Percentiles rank a stretch among this genome's conserved stretches.
Conservation (phyloP, 2,113 vertebrate genomes). For the Sceloporus tristichus region DNA sequence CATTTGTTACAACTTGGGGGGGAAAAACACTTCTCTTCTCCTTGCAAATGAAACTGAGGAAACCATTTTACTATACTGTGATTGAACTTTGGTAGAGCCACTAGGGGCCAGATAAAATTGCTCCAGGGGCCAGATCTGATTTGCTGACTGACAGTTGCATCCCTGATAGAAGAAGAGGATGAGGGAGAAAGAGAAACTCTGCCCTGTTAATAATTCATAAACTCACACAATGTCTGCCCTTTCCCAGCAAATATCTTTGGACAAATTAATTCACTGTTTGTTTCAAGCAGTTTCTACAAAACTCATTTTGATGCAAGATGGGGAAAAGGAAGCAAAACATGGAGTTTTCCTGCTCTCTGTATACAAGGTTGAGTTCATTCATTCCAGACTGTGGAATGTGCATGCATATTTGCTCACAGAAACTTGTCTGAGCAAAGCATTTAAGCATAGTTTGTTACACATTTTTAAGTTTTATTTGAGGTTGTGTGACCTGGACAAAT, state of each 20-base stretch:
- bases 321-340: background rate
- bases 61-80: background rate
- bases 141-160: background rate
- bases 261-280: background rate
- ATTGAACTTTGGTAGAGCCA: background rate
- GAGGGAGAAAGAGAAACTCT: background rate
- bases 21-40: background rate
- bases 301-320: background rate
- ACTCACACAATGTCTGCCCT: background rate
- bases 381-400: background rate
- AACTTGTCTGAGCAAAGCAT: background rate
- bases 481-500: slow-evolving; percentile 9
- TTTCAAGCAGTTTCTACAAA: slow-evolving; percentile 20
- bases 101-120: background rate
- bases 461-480: slow-evolving; percentile 5
- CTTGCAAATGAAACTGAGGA: background rate
- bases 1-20: background rate
- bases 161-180: background rate
- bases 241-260: background rate
- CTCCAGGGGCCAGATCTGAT: background rate
- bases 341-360: background rate
- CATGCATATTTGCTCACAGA: background rate
- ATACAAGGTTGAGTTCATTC: background rate
- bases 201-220: background rate
- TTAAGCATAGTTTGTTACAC: slow-evolving; percentile 9